Percentiles rank a stretch among this genome's conserved stretches.
These are phyloP conservation scores for Lycopodina hypogea DNA, from an alignment of 37 sponge, comb jelly and placozoan species.

Conservation along the genomic window DNA sequence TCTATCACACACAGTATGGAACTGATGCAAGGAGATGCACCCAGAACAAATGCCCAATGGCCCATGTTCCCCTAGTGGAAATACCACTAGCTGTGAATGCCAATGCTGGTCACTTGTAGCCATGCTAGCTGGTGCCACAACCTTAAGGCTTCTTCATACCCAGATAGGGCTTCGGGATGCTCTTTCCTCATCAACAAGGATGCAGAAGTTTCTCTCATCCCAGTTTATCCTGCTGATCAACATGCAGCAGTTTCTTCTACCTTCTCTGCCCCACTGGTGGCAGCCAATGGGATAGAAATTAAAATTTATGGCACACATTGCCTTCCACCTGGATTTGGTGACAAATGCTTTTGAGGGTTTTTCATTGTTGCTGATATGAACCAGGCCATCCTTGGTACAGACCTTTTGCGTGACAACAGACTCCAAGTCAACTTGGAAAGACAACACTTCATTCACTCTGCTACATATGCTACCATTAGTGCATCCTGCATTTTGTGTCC, in stretches of 20 bases:
- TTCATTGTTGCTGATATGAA: slow-evolving; percentile 51
- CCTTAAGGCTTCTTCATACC: not conserved
- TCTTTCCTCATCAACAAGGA: slow-evolving; percentile 27
- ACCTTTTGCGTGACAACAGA: not conserved
- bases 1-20: not conserved
- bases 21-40: not conserved
- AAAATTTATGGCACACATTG: slow-evolving; percentile 1
- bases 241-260: not conserved
- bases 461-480: too few species aligned
- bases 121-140: not conserved
- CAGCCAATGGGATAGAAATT: slow-evolving; percentile 39
- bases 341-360: not conserved
- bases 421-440: slow-evolving; percentile 9
- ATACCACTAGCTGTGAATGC: too few species aligned
- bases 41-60: not conserved
- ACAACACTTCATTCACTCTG: not conserved
- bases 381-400: too few species aligned
- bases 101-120: not conserved
- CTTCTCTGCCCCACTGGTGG: slow-evolving; percentile 8
- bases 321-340: too few species aligned
- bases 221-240: not conserved
- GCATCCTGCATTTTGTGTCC: too few species aligned
- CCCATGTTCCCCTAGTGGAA: too few species aligned
- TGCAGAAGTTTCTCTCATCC: slow-evolving; percentile 42
- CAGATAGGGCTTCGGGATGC: not conserved